Conservation (phyloP, 2,113 vertebrate species). For the Cephalopterus ornatus region DNA sequence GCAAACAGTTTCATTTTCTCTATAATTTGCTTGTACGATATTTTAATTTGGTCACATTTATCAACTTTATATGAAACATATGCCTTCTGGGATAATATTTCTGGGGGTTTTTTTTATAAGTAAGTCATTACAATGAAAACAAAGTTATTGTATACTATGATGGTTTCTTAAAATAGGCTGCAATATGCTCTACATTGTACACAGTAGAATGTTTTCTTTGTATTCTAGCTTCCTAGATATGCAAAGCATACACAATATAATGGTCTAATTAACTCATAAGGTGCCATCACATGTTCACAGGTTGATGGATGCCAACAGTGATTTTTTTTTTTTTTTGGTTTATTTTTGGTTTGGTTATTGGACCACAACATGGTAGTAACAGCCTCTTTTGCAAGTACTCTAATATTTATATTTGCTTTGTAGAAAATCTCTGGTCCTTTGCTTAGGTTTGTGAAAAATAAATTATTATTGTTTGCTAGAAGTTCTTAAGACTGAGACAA, state of each 20-base stretch:
- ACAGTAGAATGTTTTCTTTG: background rate
- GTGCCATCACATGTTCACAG: background rate
- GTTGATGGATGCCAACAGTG: background rate
- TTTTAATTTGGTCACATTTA: constrained; percentile 40
- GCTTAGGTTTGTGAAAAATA: background rate
- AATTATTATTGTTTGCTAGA: background rate
- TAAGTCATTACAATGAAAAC: background rate
- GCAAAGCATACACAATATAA: background rate
- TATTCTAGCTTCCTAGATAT: background rate
- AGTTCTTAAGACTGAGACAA: background rate
- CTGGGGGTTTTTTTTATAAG: background rate
- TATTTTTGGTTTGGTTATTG: background rate
- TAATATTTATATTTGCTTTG: background rate
- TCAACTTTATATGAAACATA: constrained; percentile 2
- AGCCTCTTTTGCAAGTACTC: background rate
- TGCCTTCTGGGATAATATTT: constrained; percentile 14
- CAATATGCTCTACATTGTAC: background rate
- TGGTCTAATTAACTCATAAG: background rate
- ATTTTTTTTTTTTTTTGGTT: background rate
- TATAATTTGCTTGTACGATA: background rate
- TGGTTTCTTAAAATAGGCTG: background rate
- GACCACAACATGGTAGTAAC: background rate
- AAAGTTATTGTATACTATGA: background rate
- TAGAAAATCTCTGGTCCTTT: background rate
- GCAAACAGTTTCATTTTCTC: constrained; percentile 35